Percentiles rank a stretch among this genome's conserved stretches.
These are phyloP conservation scores for Sarcophaga caerulescens DNA, from an alignment of 2,888 invertebrate genomes.

Conservation along the genomic window DNA sequence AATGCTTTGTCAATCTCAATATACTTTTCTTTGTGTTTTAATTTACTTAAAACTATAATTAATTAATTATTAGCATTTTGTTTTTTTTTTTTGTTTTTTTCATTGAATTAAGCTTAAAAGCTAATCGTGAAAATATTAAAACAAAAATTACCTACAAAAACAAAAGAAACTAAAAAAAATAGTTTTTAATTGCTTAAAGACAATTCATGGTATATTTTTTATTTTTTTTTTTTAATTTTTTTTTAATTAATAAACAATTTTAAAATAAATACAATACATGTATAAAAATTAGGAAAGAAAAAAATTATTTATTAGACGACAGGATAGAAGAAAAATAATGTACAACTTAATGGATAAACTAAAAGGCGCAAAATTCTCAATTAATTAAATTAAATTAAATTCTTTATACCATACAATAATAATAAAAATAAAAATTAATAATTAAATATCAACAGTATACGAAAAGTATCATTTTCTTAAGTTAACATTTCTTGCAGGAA, in stretches of 20 bases:
- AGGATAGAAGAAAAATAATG: constrained; percentile 48
- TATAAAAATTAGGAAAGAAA: constrained; percentile 3
- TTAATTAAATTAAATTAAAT: constrained; percentile 53
- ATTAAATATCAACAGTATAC: constrained; percentile 67
- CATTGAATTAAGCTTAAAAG: constrained; percentile 41
- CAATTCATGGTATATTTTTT: constrained; percentile 50
- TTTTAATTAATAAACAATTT: constrained; percentile 45
- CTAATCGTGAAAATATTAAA: constrained; percentile 30
- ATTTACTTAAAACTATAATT: constrained; percentile 49
- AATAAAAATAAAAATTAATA: constrained; percentile 20
- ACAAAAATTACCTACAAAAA: constrained; percentile 25
- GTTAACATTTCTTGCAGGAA: constrained; percentile 29
- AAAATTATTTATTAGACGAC: not conserved
- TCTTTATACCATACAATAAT: not conserved
- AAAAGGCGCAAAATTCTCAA: constrained; percentile 52
- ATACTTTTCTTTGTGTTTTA: constrained; percentile 39
- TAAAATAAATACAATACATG: constrained; percentile 15
- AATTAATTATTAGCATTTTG: constrained; percentile 39
- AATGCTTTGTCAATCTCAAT: constrained; percentile 64
- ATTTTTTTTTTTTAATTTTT: constrained; percentile 56
- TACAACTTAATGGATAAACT: constrained; percentile 60
- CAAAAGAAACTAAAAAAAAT: constrained; percentile 41
- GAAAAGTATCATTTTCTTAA: constrained; percentile 63
- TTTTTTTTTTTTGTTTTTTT: not conserved
- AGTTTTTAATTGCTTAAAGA: constrained; percentile 65